Evolutionary conservation across 2,797 vertebrate species (phyloP).

Genomic region (Betta splendens): DNA sequence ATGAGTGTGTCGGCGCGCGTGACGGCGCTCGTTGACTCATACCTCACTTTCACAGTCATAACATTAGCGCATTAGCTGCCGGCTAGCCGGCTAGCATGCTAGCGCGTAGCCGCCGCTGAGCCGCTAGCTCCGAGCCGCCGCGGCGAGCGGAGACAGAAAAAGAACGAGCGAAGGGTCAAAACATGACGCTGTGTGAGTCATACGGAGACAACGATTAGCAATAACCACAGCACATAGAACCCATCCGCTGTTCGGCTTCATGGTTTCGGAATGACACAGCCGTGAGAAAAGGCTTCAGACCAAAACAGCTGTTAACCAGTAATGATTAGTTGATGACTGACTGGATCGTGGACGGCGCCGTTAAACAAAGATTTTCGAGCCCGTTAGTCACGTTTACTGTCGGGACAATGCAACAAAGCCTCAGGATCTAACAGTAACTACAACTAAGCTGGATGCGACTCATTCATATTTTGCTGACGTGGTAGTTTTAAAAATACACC

Average conservation of each 20-base stretch:
- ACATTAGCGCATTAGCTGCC: constrained; percentile 6
- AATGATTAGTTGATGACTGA: neutral
- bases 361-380: neutral
- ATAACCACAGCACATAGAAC: neutral
- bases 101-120: constrained; percentile 27
- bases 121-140: too few species aligned
- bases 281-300: neutral
- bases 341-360: neutral
- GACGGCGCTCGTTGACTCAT: neutral
- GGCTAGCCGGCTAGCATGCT: constrained; percentile 51
- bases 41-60: neutral
- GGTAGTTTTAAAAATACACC: too few species aligned
- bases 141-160: constrained; percentile 34
- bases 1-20: neutral
- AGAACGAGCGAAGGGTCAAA: too few species aligned
- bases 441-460: too few species aligned
- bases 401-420: too few species aligned
- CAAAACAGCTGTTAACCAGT: neutral
- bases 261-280: neutral
- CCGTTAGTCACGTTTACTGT: too few species aligned
- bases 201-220: neutral
- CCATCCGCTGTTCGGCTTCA: fast-evolving
- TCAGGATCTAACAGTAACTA: too few species aligned
- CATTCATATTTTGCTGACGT: too few species aligned
- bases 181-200: neutral